phyloP scores from a whole-genome alignment of 2,113 vertebrate species.

The Cavia aperea region DNA sequence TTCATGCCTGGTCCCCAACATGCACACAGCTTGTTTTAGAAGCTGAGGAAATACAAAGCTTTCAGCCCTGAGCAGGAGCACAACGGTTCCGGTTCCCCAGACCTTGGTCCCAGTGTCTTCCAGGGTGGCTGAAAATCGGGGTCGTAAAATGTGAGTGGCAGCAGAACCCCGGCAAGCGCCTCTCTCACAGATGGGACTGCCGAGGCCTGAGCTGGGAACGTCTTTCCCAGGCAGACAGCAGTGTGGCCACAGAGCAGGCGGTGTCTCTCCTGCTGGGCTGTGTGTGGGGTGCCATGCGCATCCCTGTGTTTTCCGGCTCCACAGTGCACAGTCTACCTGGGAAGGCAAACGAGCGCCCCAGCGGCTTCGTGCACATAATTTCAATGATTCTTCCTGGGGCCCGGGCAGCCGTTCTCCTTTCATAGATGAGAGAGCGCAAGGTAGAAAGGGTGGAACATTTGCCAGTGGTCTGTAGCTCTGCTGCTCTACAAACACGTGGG shows the following conservation, averaged over 20 bases:
- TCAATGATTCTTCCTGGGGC: background rate
- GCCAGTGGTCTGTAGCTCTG: background rate
- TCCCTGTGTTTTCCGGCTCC: background rate
- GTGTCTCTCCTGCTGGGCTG: background rate
- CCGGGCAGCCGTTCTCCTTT: background rate
- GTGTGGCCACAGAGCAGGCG: background rate
- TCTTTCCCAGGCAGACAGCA: background rate
- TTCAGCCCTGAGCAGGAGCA: background rate
- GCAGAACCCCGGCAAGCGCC: background rate
- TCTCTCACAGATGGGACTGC: background rate
- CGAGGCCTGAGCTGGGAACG: background rate
- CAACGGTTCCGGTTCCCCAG: background rate
- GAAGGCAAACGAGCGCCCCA: too few species aligned
- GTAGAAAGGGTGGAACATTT: background rate
- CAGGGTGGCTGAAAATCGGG: background rate
- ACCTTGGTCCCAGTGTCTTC: background rate
- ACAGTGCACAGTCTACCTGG: too few species aligned
- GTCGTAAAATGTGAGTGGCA: background rate
- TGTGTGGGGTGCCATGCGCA: background rate
- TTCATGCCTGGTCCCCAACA: background rate
- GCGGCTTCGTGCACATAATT: background rate
- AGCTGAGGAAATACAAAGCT: background rate
- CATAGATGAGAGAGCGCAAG: background rate
- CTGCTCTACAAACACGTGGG: background rate
- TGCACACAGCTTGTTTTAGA: background rate